phyloP scores from a whole-genome alignment of 2,113 vertebrate species.

The Bagarius yarrelli region DNA sequence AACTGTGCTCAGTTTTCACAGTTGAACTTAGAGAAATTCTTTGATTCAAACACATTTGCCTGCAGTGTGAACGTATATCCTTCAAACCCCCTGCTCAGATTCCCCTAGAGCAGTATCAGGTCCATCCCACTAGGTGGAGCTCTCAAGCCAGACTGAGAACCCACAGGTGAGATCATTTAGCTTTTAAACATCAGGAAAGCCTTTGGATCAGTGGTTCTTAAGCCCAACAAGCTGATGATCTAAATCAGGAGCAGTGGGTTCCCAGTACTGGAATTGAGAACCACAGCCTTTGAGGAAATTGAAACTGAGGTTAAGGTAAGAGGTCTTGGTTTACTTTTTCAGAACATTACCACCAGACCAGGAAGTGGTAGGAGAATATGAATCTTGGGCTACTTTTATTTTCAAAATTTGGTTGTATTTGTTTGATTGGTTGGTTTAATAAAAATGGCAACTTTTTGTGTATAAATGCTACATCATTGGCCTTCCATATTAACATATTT shows the following conservation, averaged over 20 bases:
- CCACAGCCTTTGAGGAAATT: background rate
- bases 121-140: slow-evolving; percentile 1
- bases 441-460: too few relatives aligned
- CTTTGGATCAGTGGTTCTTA: too few relatives aligned
- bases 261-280: too few relatives aligned
- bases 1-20: too few relatives aligned
- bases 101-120: background rate
- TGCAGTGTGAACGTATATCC: too few relatives aligned
- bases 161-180: background rate
- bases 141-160: background rate
- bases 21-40: too few relatives aligned
- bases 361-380: background rate
- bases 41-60: too few relatives aligned
- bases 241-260: too few relatives aligned
- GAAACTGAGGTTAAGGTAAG: background rate
- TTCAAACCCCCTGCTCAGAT: background rate
- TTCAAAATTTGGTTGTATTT: background rate
- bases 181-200: background rate
- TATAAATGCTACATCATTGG: too few relatives aligned
- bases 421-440: background rate
- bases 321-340: background rate
- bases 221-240: too few relatives aligned
- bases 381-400: background rate
- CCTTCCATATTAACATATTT: too few relatives aligned
- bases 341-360: background rate